These are phyloP conservation scores for Synergus gifuensis DNA, from an alignment of 2,888 invertebrate genomes.

Conservation along the genomic window DNA sequence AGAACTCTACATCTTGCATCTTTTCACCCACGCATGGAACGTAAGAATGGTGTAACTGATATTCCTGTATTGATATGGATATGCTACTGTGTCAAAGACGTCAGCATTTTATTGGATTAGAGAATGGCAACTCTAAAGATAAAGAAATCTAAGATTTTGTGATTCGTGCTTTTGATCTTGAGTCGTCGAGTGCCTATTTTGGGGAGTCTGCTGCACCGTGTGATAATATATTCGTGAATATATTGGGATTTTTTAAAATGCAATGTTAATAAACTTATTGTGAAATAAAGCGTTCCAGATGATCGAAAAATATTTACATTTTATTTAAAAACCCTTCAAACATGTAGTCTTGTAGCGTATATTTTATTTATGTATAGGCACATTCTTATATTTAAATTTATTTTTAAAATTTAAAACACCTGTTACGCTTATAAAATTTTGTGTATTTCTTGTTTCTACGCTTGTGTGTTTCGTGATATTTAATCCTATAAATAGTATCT, in stretches of 20 bases:
- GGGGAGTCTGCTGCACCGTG: conserved; percentile 31
- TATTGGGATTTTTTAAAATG: conserved; percentile 29
- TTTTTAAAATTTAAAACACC: background rate
- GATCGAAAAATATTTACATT: background rate
- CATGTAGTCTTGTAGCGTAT: too few species aligned
- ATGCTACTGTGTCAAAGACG: conserved; percentile 31
- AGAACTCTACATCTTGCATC: background rate
- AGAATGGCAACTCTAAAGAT: background rate
- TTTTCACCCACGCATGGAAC: background rate
- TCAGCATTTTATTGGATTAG: conserved; percentile 22
- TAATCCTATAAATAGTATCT: conserved; percentile 65
- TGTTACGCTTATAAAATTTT: conserved; percentile 46
- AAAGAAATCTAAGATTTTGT: conserved; percentile 35
- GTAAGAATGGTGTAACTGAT: conserved; percentile 1
- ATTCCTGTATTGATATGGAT: background rate
- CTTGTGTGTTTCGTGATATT: conserved; percentile 55
- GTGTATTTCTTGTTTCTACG: conserved; percentile 53
- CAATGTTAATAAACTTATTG: conserved; percentile 33
- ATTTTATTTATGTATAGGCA: background rate
- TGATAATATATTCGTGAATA: conserved; percentile 34
- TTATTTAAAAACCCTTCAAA: background rate
- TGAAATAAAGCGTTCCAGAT: conserved; percentile 35
- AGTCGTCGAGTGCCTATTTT: conserved; percentile 39
- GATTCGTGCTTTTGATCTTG: conserved; percentile 35
- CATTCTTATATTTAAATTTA: background rate